A percentile compares a stretch with the other conserved stretches of the same genome.
phyloP scores from a whole-genome alignment of 1,140 invertebrate genomes.

The Lordiphosa stackelbergi region DNA sequence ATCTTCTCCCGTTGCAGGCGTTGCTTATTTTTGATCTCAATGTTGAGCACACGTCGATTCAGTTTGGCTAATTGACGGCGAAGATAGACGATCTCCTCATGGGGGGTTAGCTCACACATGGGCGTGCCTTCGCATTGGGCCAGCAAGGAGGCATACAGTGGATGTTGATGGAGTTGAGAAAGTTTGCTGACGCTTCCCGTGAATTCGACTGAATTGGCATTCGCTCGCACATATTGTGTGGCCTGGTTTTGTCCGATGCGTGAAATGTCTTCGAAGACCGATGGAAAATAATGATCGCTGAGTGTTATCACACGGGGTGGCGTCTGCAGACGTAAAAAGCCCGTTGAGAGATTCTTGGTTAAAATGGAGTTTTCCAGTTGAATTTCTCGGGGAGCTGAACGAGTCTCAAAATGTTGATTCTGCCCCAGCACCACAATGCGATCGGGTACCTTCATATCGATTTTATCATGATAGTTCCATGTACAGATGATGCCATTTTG shows the following conservation, averaged over 20 bases:
- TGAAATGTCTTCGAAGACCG: constrained; percentile 81
- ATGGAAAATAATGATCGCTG: constrained; percentile 88
- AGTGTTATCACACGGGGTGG: constrained; percentile 89
- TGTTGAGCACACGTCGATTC: constrained; percentile 89
- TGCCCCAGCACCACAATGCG: constrained; percentile 91
- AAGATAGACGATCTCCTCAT: constrained; percentile 90
- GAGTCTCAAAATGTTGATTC: constrained; percentile 88
- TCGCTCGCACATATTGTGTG: constrained; percentile 66
- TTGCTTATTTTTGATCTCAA: constrained; percentile 89
- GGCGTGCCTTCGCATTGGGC: too few relatives aligned
- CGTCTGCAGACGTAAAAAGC: constrained; percentile 86
- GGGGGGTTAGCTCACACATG: too few relatives aligned
- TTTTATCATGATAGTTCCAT: constrained; percentile 85
- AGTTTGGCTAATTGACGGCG: constrained; percentile 89
- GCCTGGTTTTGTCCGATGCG: constrained; percentile 53
- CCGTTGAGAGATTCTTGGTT: constrained; percentile 82
- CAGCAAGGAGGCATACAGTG: too few relatives aligned
- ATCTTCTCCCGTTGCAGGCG: constrained; percentile 89
- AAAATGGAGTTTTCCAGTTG: constrained; percentile 88
- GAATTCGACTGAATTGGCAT: constrained; percentile 72
- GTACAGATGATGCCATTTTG: constrained; percentile 80
- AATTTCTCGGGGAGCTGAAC: constrained; percentile 89
- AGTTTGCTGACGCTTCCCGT: too few relatives aligned
- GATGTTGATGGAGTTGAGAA: too few relatives aligned
- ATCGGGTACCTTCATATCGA: constrained; percentile 94